These are phyloP conservation scores for Equus przewalskii DNA, from an alignment of 2,113 vertebrate species.

Conservation along the genomic window DNA sequence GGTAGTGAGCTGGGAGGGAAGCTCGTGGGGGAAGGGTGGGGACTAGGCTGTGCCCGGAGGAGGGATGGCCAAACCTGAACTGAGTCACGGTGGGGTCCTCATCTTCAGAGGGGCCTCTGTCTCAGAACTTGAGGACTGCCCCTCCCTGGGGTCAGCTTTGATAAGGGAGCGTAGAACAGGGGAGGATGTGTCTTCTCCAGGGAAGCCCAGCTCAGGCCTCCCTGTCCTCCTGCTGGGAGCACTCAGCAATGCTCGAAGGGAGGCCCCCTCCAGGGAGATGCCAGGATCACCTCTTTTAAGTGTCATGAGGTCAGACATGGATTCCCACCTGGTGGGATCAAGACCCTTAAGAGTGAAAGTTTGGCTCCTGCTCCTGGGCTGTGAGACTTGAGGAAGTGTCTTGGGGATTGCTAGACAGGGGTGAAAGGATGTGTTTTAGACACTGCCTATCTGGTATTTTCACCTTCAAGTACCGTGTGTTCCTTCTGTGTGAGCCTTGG, in stretches of 20 bases:
- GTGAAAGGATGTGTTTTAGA: not conserved
- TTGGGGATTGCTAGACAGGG: not conserved
- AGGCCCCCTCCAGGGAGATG: not conserved
- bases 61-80: not conserved
- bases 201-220: not conserved
- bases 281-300: not conserved
- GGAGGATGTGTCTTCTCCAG: not conserved
- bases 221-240: not conserved
- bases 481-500: not conserved
- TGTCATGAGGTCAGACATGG: not conserved
- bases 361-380: not conserved
- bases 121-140: not conserved
- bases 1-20: not conserved
- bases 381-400: not conserved
- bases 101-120: not conserved
- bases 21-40: not conserved
- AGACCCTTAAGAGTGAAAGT: not conserved
- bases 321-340: not conserved
- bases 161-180: not conserved
- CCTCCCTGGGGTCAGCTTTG: not conserved
- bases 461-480: not conserved
- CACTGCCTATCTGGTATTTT: not conserved
- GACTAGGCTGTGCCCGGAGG: not conserved
- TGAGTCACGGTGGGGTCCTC: not conserved
- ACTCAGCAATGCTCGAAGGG: not conserved